phyloP scores from a whole-genome alignment of 2,797 vertebrate species.

The Hipposideros larvatus region DNA sequence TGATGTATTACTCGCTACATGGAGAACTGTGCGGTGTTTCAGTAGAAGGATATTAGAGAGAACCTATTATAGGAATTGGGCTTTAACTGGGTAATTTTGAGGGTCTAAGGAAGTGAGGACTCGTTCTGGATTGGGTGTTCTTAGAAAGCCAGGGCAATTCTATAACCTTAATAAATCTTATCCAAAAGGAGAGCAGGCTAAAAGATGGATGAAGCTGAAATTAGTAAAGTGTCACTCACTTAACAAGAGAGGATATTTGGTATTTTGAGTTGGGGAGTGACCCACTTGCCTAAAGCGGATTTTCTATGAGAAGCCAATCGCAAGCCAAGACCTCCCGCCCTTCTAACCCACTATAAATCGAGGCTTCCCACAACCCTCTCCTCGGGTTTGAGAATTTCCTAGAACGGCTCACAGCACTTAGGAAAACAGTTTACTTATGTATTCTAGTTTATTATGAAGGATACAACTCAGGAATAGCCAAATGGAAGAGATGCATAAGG shows the following conservation, averaged over 20 bases:
- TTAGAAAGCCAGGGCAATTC: not conserved
- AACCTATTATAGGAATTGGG: not conserved
- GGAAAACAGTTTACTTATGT: not conserved
- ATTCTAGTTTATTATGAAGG: not conserved
- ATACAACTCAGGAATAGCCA: not conserved
- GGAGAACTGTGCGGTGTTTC: not conserved
- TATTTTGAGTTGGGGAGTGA: not conserved
- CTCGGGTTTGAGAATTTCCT: not conserved
- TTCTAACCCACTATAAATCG: not conserved
- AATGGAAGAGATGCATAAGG: not conserved
- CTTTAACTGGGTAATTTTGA: not conserved
- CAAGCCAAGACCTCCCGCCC: not conserved
- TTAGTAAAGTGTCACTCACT: not conserved
- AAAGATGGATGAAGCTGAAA: not conserved
- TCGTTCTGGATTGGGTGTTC: not conserved
- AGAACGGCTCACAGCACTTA: not conserved
- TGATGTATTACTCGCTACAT: not conserved
- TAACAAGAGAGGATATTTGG: not conserved
- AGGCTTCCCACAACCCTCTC: not conserved
- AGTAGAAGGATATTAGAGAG: not conserved
- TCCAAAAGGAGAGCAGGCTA: no score
- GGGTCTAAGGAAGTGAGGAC: not conserved
- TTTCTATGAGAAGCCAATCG: not conserved
- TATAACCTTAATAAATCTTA: not conserved
- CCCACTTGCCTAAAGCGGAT: not conserved